Conservation (phyloP, 2,888 invertebrate genomes). For the Pristionchus exspectatus region DNA sequence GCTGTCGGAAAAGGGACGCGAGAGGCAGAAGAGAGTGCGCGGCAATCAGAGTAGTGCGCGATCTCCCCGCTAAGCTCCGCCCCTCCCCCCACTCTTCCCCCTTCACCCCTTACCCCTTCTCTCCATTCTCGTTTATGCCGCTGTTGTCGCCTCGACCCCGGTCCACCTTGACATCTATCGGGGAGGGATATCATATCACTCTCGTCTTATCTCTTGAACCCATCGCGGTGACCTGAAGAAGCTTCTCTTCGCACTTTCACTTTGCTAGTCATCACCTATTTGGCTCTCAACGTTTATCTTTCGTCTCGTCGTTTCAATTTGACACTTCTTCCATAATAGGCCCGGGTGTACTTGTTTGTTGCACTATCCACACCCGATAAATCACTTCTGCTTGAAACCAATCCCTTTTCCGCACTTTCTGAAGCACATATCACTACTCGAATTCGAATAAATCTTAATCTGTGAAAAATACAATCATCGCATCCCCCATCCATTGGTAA, state of each 20-base stretch:
- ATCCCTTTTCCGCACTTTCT: background rate
- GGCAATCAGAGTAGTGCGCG: constrained; percentile 23
- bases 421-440: background rate
- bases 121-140: constrained; percentile 17
- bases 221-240: background rate
- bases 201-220: background rate
- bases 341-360: too few relatives aligned
- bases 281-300: background rate
- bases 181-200: background rate
- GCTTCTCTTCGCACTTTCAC: background rate
- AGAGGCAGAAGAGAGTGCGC: background rate
- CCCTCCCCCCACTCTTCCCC: background rate
- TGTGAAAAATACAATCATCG: too few relatives aligned
- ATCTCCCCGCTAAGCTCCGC: background rate
- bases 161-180: constrained; percentile 43
- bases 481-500: too few relatives aligned
- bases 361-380: too few relatives aligned
- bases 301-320: background rate
- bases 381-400: too few relatives aligned
- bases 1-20: background rate
- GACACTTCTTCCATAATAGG: background rate
- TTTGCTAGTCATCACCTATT: background rate
- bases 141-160: background rate
- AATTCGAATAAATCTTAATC: background rate
- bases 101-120: background rate